Conservation (phyloP, 2,113 vertebrate genomes). For the Rutilus rutilus region DNA sequence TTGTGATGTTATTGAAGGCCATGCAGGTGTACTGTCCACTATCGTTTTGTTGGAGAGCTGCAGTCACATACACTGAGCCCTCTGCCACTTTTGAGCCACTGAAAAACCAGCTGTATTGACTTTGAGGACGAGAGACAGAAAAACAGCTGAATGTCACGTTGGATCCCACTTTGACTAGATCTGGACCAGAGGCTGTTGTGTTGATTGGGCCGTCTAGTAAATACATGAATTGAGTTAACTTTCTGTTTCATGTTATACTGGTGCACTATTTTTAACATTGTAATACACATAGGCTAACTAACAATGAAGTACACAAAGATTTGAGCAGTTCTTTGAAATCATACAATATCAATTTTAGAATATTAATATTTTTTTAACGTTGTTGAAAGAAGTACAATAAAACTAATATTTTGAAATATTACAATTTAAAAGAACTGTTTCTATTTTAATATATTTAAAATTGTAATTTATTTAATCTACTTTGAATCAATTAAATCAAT, state of each 20-base stretch:
- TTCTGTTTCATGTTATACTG: not conserved
- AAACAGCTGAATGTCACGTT: constrained; percentile 58
- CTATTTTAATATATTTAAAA: too few relatives aligned
- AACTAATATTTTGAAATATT: too few relatives aligned
- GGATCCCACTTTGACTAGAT: constrained; percentile 45
- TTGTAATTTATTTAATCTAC: too few relatives aligned
- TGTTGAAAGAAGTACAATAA: not conserved
- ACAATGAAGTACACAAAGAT: not conserved
- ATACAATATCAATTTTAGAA: not conserved
- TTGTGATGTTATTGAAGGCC: constrained; percentile 67
- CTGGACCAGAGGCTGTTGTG: constrained; percentile 53
- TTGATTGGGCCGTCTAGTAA: constrained; percentile 54
- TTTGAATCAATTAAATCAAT: too few relatives aligned
- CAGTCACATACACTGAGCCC: constrained; percentile 40
- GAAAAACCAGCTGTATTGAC: constrained; percentile 67
- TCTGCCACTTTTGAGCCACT: constrained; percentile 48
- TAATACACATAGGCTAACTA: not conserved
- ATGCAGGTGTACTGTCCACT: constrained; percentile 70
- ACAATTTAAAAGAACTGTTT: too few relatives aligned
- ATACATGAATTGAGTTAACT: not conserved
- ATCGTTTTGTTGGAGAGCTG: constrained; percentile 55
- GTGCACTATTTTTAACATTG: constrained; percentile 4
- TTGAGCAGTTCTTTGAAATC: not conserved
- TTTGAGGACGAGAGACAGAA: constrained; percentile 65
- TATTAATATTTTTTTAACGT: too few relatives aligned